These are phyloP conservation scores for Macrobrachium nipponense DNA, from an alignment of 1,140 invertebrate species.

Conservation along the genomic window DNA sequence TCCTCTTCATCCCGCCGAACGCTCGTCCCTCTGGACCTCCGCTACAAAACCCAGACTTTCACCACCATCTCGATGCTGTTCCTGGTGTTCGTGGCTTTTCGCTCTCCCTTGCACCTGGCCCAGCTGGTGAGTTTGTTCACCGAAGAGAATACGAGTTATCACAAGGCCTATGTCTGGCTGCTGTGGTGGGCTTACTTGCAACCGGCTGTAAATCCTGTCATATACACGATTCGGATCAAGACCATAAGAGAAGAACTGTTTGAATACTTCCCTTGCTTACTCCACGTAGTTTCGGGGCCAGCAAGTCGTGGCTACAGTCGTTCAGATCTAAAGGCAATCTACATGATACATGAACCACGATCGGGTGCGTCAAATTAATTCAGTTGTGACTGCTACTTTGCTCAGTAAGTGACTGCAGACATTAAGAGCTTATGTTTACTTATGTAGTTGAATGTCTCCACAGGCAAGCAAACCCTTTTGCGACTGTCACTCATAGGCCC, in stretches of 20 bases:
- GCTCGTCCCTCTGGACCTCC: constrained; percentile 12
- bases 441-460: background rate
- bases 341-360: background rate
- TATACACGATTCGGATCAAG: constrained; percentile 36
- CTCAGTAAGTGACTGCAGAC: background rate
- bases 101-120: constrained; percentile 12
- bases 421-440: too few relatives aligned
- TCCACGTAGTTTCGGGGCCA: background rate
- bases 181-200: constrained; percentile 31
- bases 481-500: too few relatives aligned
- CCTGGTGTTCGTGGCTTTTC: constrained; percentile 12
- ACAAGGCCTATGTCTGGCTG: constrained; percentile 16
- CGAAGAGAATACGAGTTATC: background rate
- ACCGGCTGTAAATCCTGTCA: constrained; percentile 26
- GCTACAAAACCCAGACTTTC: constrained; percentile 30
- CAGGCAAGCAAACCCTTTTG: too few relatives aligned
- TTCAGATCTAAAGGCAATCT: background rate
- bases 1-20: background rate
- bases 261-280: constrained; percentile 32
- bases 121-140: constrained; percentile 7
- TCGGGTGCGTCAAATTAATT: background rate
- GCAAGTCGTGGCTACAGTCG: background rate
- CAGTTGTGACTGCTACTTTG: background rate
- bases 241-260: constrained; percentile 25
- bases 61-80: constrained; percentile 15